Evolutionary conservation across 2,797 vertebrate species (phyloP), one percentile per base, ranked within the genome.

Genomic region (Malurus leucopterus): DNA sequence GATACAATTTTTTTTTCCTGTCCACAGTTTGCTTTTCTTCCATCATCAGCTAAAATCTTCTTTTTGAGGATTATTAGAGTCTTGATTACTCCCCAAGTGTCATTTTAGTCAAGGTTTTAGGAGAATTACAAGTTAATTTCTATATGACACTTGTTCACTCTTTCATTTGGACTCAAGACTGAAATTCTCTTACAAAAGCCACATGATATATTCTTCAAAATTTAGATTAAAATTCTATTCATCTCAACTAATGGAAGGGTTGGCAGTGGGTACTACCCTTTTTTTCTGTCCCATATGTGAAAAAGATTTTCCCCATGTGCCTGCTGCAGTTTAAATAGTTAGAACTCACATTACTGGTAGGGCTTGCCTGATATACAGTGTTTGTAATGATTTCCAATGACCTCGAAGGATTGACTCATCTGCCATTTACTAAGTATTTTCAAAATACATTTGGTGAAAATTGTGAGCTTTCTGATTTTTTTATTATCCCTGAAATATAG

Each of bases 11-110:
- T 63, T 57, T 55, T 51, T 61, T 46, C 12, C 11, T 69, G 11
- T 27, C 47, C 4, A 8, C 5, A n/a, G 16, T 62, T 80, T 50
- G 0, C 0, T 46, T 62, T 77, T 80, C 70, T 26, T 0, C 13
- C 11, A 51, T 9, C 26, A n/a, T 58, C 19, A 57, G 26, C 27
- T 70, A 67, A 84, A 82, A 67, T 64, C 16, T 32, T 32, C 19
- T 20, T 79, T 79, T 67, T 62, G 21, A 78, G 16, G 29, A 40
- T 65, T 69, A 40, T 65, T 73, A 81, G 20, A 57, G 11, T 49
- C 43, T 69, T 78, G 47, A 38, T 81, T 84, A 65, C n/a, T 67
- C 32, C n/a, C 27, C 8, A 11, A 69, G n/a, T 64, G 18, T n/a
- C 19, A 12, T 62, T 81, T 81, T 51, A 72, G 40, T 7, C 49